Percentiles rank a stretch among this genome's conserved stretches.
Evolutionary conservation across 2,797 vertebrate genomes (phyloP).

Genomic region (Melanotaenia parkinsoni): DNA sequence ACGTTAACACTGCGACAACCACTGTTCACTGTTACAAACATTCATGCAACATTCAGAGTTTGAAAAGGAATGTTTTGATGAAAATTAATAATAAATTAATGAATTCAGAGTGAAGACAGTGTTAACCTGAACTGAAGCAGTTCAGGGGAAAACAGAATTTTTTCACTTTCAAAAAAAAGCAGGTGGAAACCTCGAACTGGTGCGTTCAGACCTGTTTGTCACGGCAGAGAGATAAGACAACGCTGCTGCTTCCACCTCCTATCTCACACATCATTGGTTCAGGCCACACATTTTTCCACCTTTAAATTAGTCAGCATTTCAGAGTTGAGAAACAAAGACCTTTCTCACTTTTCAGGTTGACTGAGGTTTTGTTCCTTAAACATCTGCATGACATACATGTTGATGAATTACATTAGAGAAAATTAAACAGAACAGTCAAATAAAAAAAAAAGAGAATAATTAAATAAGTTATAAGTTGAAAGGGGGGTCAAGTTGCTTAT

Average conservation of each 20-base stretch:
- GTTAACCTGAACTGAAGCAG: conserved; percentile 27
- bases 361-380: conserved; percentile 2
- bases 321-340: conserved; percentile 31
- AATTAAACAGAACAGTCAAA: too few relatives aligned
- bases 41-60: not conserved
- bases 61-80: too few relatives aligned
- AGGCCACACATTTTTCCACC: conserved; percentile 27
- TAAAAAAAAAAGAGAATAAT: too few relatives aligned
- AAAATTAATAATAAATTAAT: not conserved
- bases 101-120: not conserved
- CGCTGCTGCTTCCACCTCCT: conserved; percentile 15
- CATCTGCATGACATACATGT: too few relatives aligned
- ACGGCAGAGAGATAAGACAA: conserved; percentile 44
- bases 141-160: conserved; percentile 21
- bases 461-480: too few relatives aligned
- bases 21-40: not conserved
- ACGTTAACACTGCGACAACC: not conserved
- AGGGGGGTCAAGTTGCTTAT: too few relatives aligned
- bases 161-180: conserved; percentile 32
- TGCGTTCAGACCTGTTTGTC: conserved; percentile 17
- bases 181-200: conserved; percentile 30
- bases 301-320: conserved; percentile 50
- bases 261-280: conserved; percentile 39
- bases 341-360: conserved; percentile 46
- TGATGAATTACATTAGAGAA: too few relatives aligned